A percentile compares a stretch with the other conserved stretches of the same genome.
phyloP scores from a whole-genome alignment of 2,113 vertebrate genomes.

The human region GRCh38 chr9:42127001-42127500 shows the following conservation, averaged over 20 bases:
- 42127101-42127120: not conserved
- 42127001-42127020: not conserved
- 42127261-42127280: not conserved
- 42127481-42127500: conserved; percentile 85
- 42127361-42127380: not conserved
- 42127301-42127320: not conserved
- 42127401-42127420: not conserved
- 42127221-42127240: not conserved
- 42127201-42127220: not conserved
- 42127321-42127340: not conserved
- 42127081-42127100: not conserved
- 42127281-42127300: not conserved
- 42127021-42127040: not conserved
- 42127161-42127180: not conserved
- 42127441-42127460: not conserved
- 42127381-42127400: not conserved
- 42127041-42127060: not conserved
- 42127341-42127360: not conserved
- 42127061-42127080: not conserved
- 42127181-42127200: not conserved
- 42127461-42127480: conserved; percentile 23
- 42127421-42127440: not conserved
- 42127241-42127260: too few relatives aligned
- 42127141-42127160: not conserved
- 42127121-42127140: not conserved